Percentiles rank a stretch among this genome's conserved stretches.
These are phyloP conservation scores for Liodrosophila aerea DNA, from an alignment of 2,888 invertebrate species.

Conservation along the genomic window DNA sequence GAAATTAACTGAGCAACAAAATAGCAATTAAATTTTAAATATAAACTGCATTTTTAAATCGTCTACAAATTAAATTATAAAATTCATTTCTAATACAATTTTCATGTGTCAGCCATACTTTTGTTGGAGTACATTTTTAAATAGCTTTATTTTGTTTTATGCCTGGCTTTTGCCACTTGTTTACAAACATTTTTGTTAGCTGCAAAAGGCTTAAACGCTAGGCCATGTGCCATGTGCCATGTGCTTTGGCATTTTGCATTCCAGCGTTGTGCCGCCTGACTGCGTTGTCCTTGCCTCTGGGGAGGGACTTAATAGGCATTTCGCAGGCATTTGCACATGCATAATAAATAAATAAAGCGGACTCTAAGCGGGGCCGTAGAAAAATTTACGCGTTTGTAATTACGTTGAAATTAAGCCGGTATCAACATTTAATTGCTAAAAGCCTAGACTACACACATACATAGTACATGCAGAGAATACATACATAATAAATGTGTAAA, in stretches of 20 bases:
- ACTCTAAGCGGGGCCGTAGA: constrained; percentile 45
- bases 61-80: no score
- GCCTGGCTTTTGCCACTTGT: constrained; percentile 4
- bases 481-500: background rate
- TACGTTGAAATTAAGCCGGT: constrained; percentile 71
- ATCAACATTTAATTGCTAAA: constrained; percentile 75
- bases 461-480: background rate
- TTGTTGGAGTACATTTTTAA: constrained; percentile 10
- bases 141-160: constrained; percentile 3
- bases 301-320: constrained; percentile 46
- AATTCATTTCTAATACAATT: no score
- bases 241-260: no score
- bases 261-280: background rate
- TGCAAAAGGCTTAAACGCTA: constrained; percentile 11
- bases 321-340: constrained; percentile 67
- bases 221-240: background rate
- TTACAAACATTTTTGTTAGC: constrained; percentile 17
- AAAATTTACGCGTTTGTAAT: constrained; percentile 72
- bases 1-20: no score
- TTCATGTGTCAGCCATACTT: no score
- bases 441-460: constrained; percentile 30
- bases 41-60: no score
- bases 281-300: constrained; percentile 14
- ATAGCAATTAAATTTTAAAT: no score
- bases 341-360: constrained; percentile 59